Percentiles rank a stretch among this genome's conserved stretches.
Evolutionary conservation across 1,140 invertebrate genomes (phyloP).

Genomic region (Chironomus striatipennis): DNA sequence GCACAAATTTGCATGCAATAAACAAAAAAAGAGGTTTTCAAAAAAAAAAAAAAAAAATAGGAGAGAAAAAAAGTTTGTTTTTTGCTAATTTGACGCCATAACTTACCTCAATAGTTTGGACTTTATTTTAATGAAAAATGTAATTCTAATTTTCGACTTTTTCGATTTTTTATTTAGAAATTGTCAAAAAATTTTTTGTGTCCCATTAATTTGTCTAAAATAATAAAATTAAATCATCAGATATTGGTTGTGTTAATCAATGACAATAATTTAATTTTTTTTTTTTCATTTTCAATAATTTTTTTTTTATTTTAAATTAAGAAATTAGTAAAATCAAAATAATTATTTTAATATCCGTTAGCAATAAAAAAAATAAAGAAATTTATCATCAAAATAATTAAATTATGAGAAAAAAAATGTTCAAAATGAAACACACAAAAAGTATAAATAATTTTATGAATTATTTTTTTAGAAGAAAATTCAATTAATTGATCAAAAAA

Average conservation of each 20-base stretch:
- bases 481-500: too few relatives aligned
- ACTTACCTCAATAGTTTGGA: constrained; percentile 18
- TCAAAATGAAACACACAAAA: constrained; percentile 19
- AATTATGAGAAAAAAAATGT: constrained; percentile 11
- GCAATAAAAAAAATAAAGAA: constrained; percentile 1
- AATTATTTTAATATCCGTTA: background rate
- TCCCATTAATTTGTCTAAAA: constrained; percentile 23
- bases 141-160: constrained; percentile 20
- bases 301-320: background rate
- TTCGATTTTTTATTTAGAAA: constrained; percentile 22
- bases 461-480: too few relatives aligned
- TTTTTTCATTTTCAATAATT: background rate
- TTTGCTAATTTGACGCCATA: background rate
- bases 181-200: constrained; percentile 23
- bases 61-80: constrained; percentile 1
- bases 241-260: constrained; percentile 18
- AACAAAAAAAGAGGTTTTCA: background rate
- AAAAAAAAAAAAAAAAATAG: background rate
- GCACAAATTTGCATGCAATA: background rate
- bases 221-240: constrained; percentile 23
- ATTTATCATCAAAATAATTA: background rate
- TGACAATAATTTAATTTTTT: background rate
- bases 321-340: background rate
- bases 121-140: constrained; percentile 16
- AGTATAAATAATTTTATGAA: background rate